These are phyloP conservation scores for Cyaniris semiargus DNA, from an alignment of 2,888 invertebrate species.

Conservation along the genomic window DNA sequence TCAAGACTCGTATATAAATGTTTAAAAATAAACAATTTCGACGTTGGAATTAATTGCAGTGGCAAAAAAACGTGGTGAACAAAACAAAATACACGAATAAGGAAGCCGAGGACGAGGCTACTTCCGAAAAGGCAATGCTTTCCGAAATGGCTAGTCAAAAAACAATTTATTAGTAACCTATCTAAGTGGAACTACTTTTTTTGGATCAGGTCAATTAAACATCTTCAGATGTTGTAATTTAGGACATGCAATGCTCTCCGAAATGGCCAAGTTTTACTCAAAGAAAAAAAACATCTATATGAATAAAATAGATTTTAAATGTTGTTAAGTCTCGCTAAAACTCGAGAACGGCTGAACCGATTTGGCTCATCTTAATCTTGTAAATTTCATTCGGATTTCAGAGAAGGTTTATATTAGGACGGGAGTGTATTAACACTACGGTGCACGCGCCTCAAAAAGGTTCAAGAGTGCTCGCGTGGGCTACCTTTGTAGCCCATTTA, in stretches of 20 bases:
- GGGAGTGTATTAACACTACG: too few species aligned
- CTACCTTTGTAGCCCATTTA: too few species aligned
- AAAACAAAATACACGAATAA: conserved; percentile 10
- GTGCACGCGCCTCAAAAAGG: too few species aligned
- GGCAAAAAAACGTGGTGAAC: conserved; percentile 3
- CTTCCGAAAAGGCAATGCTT: conserved; percentile 1
- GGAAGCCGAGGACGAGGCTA: neutral
- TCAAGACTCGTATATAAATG: conserved; percentile 21
- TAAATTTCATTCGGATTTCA: too few species aligned
- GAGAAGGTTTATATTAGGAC: too few species aligned
- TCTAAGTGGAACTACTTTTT: neutral
- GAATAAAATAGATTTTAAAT: too few species aligned
- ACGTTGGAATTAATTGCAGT: conserved; percentile 13
- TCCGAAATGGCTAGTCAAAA: neutral
- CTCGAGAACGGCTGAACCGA: too few species aligned
- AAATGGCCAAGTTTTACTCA: neutral
- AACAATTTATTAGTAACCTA: neutral
- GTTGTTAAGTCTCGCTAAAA: too few species aligned
- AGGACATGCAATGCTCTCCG: neutral
- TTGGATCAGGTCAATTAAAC: neutral
- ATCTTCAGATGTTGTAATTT: neutral
- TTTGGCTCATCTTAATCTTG: too few species aligned
- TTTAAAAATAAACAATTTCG: neutral
- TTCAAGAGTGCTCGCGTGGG: too few species aligned
- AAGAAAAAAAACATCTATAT: too few species aligned